Evolutionary conservation across 2,113 vertebrate genomes (phyloP), one percentile per base, ranked within the genome.

Genomic region (Machaerirhynchus nigripectus): DNA sequence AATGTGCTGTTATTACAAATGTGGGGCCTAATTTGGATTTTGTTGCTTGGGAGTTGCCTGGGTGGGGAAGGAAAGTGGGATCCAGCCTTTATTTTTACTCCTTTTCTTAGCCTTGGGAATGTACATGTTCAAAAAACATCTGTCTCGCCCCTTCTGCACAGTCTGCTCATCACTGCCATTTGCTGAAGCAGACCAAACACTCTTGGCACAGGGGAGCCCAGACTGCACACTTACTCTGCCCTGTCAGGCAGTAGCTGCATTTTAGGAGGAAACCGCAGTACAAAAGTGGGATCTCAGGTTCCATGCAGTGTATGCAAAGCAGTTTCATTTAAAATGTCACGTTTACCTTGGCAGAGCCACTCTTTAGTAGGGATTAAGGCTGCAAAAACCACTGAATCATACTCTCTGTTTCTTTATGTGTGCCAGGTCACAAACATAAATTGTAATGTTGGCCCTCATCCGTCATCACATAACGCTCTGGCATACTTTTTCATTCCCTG

Each of bases 371-470:
- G 96, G 96, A 97, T 97, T 96, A 98, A 93, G 82, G 84, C 81
- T 95, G 87, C 69, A 96, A 76, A 97, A 95, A 78, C 67, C 91
- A 97, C 84, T 96, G 95, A 97, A 93, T 97, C 97, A 95, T 94
- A 96, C 87, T 96, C 94, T 97, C 56, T 82, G 57, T 97, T 96
- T 97, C 93, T 77, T 97, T 94, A 93, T 87, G 77, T 88, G 86
- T 93, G 93, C 97, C 97, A 97, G 97, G 94, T 98, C 95, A 94
- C 76, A 97, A 97, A 95, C 92, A 94, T 96, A 97, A 98, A 97
- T 97, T 96, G 93, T 87, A 84, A n/a, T 79, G 76, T 94, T 98
- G 98, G 96, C 94, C 80, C 60, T 87, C 24, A 37, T 91, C 96
- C 55, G 50, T 96, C 87, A 96, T 97, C 95, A 92, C 93, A 84